phyloP scores from a whole-genome alignment of 2,888 invertebrate species.

The Cantharis flavilabris region DNA sequence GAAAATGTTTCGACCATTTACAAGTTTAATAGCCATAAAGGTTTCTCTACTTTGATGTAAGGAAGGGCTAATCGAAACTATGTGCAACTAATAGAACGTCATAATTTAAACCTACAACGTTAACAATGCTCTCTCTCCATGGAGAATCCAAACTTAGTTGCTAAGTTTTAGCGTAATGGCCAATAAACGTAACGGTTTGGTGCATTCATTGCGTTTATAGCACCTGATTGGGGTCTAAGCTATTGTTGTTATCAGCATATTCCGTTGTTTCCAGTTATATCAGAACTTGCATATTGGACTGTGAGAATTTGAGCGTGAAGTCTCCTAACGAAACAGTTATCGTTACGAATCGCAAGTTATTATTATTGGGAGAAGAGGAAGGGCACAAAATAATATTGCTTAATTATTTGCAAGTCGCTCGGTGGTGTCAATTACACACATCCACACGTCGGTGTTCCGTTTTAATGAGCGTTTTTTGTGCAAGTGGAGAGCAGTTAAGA shows the following conservation, averaged over 20 bases:
- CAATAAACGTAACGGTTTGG: constrained; percentile 24
- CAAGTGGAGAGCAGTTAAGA: constrained; percentile 7
- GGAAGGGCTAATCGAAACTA: constrained; percentile 17
- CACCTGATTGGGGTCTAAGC: constrained; percentile 25
- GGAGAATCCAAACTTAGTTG: constrained; percentile 13
- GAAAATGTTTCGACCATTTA: background rate
- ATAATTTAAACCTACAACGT: constrained; percentile 22
- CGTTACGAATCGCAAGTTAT: background rate
- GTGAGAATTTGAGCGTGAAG: constrained; percentile 1
- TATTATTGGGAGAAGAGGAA: background rate
- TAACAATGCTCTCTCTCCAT: constrained; percentile 19
- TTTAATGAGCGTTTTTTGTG: background rate
- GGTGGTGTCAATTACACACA: background rate
- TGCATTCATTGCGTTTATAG: constrained; percentile 20
- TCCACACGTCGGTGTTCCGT: background rate
- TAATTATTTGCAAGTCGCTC: background rate
- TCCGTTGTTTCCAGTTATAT: constrained; percentile 20
- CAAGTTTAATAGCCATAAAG: background rate
- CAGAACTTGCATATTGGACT: constrained; percentile 11
- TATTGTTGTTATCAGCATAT: constrained; percentile 20
- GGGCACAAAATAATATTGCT: background rate
- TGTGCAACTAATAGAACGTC: constrained; percentile 23
- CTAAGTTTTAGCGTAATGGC: constrained; percentile 24
- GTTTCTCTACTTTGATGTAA: background rate
- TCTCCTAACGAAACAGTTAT: constrained; percentile 4